Base-by-base conservation (phyloP, 1,140 invertebrate genomes). In the Heliconius himera region DNA sequence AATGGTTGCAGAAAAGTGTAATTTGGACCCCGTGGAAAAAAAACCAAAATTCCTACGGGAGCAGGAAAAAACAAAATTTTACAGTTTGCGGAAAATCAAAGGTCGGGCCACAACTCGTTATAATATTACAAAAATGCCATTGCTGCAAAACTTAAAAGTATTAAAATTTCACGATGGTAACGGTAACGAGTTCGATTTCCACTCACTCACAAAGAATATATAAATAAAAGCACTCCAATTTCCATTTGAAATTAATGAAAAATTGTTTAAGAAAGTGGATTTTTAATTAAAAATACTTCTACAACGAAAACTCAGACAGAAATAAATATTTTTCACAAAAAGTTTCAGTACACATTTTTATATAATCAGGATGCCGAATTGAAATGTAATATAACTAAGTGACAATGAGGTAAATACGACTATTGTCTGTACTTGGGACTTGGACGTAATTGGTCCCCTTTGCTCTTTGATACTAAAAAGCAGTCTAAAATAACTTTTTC, bases 351-450 rank as follows among this genome's bases (percentile, higher is more conserved):
- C 26, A 22, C 60, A 66, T 60, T 60, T 60, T 60, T 60, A 22
- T 26, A 22, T 13, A 22, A 22, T 26, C 60, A 66, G 26, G 26
- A 66, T 29, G 54, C 22, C 26, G 13, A 66, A 56, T 56, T 56
- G 54, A 56, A 56, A 66, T 66, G 26, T 66, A 66, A 66, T 66
- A 66, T 66, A 66, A 66, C 60, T 66, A 66, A 66, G 60, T 66
- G 60, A 66, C 60, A 66, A 66, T 66, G 60, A 66, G 60, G 9
- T 66, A 66, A 66, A 66, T 66, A 66, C 60, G n/a, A 9, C 60
- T 66, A 66, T 66, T 66, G 60, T 66, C 60, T 26, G 60, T 66
- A 66, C 60, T 66, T 66, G 22, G 22, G 60, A 66, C 11, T 56
- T 66, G 60, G 5, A 29, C 26, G 26, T 66, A 66, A 66, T 66